A percentile compares a stretch with the other conserved stretches of the same genome.
These are phyloP conservation scores for Dasypus novemcinctus DNA, from an alignment of 2,113 vertebrate species.

Conservation along the genomic window DNA sequence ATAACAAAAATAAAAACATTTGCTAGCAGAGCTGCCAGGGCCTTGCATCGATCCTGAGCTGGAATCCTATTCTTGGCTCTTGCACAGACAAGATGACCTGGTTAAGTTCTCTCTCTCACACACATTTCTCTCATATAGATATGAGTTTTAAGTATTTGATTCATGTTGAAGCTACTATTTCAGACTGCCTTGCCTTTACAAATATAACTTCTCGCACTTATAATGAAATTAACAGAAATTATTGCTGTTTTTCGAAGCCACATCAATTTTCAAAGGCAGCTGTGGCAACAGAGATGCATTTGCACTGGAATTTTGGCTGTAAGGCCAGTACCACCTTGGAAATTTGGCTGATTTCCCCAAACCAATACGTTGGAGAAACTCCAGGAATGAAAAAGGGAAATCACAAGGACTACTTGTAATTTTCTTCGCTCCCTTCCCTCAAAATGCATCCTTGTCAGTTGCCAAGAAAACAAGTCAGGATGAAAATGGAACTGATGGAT, in stretches of 20 bases:
- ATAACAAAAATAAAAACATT: constrained; percentile 1
- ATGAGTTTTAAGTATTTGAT: background rate
- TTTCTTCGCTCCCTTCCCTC: constrained; percentile 41
- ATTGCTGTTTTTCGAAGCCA: constrained; percentile 53
- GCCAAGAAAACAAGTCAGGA: constrained; percentile 58
- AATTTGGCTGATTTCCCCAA: constrained; percentile 73
- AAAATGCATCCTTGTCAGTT: constrained; percentile 44
- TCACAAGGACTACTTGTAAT: constrained; percentile 63
- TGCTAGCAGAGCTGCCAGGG: background rate
- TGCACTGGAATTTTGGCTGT: constrained; percentile 72
- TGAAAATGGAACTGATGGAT: constrained; percentile 22
- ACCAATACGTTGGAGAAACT: constrained; percentile 66
- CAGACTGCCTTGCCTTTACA: background rate
- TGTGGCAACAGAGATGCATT: constrained; percentile 59
- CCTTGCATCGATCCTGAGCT: background rate
- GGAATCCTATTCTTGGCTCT: background rate
- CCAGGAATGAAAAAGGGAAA: constrained; percentile 64
- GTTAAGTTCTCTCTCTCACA: background rate
- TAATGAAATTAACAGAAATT: constrained; percentile 65
- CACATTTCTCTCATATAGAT: background rate
- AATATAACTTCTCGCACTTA: constrained; percentile 40
- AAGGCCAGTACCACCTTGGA: constrained; percentile 72
- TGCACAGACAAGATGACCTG: background rate
- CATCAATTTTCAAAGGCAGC: constrained; percentile 66
- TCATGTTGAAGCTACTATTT: background rate